Evolutionary conservation across 2,888 invertebrate species (phyloP).

Genomic region (Epistrophe eligans): DNA sequence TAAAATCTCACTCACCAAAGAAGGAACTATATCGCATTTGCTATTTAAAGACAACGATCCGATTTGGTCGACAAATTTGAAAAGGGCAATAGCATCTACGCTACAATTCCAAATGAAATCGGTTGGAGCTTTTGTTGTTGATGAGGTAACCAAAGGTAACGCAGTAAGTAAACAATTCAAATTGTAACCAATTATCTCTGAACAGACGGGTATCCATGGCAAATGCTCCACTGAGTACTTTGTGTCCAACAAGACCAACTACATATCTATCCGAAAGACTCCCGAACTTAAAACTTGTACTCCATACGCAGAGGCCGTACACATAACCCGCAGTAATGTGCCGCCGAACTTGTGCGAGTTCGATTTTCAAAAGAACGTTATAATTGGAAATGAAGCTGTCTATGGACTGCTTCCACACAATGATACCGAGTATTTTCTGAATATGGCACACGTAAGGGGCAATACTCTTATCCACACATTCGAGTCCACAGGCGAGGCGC

Average conservation of each 20-base stretch:
- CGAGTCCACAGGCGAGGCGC: conserved; percentile 83
- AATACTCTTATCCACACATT: conserved; percentile 83
- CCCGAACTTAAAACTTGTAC: conserved; percentile 83
- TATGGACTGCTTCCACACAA: conserved; percentile 82
- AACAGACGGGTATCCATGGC: conserved; percentile 86
- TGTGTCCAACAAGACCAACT: conserved; percentile 83
- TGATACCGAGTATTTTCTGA: conserved; percentile 82
- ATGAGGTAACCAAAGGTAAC: conserved; percentile 81
- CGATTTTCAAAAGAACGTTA: conserved; percentile 83
- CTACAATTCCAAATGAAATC: conserved; percentile 86
- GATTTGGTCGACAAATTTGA: conserved; percentile 88
- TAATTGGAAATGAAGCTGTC: conserved; percentile 83
- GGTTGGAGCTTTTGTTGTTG: conserved; percentile 83
- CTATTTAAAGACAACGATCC: conserved; percentile 85
- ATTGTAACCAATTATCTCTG: conserved; percentile 66
- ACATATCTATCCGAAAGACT: conserved; percentile 83
- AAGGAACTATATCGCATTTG: conserved; percentile 82
- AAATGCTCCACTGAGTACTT: conserved; percentile 85
- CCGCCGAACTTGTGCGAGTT: conserved; percentile 83
- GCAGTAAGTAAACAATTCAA: conserved; percentile 69
- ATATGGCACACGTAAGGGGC: conserved; percentile 83
- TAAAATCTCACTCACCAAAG: conserved; percentile 81
- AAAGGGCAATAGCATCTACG: conserved; percentile 87
- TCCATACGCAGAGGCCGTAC: conserved; percentile 83
- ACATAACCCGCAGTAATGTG: conserved; percentile 83